These are phyloP conservation scores for Scleropages formosus DNA, from an alignment of 2,797 vertebrate species.

Conservation along the genomic window DNA sequence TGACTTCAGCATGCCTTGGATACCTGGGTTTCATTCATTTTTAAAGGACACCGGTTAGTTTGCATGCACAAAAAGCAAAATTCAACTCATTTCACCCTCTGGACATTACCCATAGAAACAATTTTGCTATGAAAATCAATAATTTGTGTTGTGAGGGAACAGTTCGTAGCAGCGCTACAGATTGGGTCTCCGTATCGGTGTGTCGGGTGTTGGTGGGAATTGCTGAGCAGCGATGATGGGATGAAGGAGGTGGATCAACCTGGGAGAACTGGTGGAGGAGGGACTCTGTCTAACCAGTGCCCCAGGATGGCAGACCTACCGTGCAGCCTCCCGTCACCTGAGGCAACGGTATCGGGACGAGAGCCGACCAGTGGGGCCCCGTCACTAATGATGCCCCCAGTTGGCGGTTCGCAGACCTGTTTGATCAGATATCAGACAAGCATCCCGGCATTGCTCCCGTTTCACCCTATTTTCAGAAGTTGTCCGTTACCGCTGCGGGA, in stretches of 20 bases:
- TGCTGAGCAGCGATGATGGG: not conserved
- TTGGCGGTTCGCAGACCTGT: slow-evolving; percentile 58
- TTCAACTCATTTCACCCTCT: too few relatives aligned
- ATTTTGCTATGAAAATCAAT: too few relatives aligned
- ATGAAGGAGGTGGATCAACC: not conserved
- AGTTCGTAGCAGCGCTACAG: not conserved
- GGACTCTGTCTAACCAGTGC: slow-evolving; percentile 14
- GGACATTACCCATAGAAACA: too few relatives aligned
- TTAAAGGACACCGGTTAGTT: too few relatives aligned
- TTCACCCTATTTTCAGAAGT: not conserved
- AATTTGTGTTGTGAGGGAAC: too few relatives aligned
- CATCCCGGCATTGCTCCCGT: slow-evolving; percentile 35
- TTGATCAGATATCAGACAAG: slow-evolving; percentile 61
- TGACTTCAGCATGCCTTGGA: not conserved
- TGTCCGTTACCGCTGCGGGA: not conserved
- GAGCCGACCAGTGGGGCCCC: slow-evolving; percentile 61
- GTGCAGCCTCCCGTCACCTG: slow-evolving; percentile 60
- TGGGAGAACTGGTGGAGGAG: not conserved
- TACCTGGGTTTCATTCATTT: too few relatives aligned
- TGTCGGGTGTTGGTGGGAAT: not conserved
- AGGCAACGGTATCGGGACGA: slow-evolving; percentile 64
- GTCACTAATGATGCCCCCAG: slow-evolving; percentile 66
- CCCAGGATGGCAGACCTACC: slow-evolving; percentile 52
- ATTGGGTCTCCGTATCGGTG: not conserved
- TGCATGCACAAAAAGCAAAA: too few relatives aligned